phyloP scores from a whole-genome alignment of 2,888 invertebrate species.

The Automeris io region DNA sequence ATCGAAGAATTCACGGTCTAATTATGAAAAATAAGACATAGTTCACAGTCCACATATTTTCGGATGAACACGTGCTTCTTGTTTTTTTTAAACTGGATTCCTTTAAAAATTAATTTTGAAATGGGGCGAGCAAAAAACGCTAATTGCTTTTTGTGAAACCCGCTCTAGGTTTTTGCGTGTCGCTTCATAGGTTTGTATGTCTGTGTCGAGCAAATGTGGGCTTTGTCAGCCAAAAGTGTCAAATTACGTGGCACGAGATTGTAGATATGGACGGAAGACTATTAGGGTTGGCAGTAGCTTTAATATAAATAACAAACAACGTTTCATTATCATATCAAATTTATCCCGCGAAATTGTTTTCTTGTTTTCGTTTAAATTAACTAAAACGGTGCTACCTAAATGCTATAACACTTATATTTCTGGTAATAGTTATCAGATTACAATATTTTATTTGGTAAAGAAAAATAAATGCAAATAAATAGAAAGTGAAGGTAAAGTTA shows the following conservation, averaged over 20 bases:
- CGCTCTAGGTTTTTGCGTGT: constrained; percentile 55
- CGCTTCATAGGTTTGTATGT: constrained; percentile 45
- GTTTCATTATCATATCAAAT: too few relatives aligned
- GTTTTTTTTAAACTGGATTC: constrained; percentile 47
- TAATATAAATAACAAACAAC: too few relatives aligned
- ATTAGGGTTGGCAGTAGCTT: neutral
- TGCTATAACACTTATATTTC: too few relatives aligned
- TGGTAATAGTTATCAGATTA: too few relatives aligned
- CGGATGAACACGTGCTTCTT: constrained; percentile 65
- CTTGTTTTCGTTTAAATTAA: too few relatives aligned
- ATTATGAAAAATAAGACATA: constrained; percentile 75
- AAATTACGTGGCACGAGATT: constrained; percentile 75
- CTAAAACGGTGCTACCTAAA: too few relatives aligned
- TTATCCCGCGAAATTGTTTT: too few relatives aligned
- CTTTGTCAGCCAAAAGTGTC: constrained; percentile 75
- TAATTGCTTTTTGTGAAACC: constrained; percentile 70
- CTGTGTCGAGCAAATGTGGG: constrained; percentile 66
- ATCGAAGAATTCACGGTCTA: constrained; percentile 62
- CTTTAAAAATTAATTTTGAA: constrained; percentile 67
- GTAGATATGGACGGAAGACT: constrained; percentile 47
- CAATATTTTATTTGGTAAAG: too few relatives aligned
- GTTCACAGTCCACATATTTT: constrained; percentile 54
- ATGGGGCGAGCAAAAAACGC: constrained; percentile 58
- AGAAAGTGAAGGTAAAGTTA: too few relatives aligned
- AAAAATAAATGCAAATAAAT: too few relatives aligned